Conservation (phyloP, 2,888 invertebrate genomes). For the Scaptomyza flava region DNA sequence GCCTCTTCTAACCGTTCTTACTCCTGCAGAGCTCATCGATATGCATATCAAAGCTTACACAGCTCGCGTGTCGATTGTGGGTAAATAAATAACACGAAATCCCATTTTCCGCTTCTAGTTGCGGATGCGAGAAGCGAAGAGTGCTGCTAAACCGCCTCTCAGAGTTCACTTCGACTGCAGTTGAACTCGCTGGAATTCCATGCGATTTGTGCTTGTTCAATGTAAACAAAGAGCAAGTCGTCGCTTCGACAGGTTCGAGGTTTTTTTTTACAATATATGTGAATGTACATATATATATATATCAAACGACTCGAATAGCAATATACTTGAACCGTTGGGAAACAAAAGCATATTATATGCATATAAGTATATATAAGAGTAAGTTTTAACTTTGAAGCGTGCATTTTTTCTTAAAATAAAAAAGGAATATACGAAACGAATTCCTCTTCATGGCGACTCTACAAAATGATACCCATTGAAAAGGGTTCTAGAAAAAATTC, state of each 20-base stretch:
- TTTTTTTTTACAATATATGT: conserved; percentile 4
- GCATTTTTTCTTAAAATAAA: conserved; percentile 22
- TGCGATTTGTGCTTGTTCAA: conserved; percentile 71
- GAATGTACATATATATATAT: conserved; percentile 44
- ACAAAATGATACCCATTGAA: neutral
- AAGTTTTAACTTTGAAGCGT: conserved; percentile 37
- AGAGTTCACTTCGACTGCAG: conserved; percentile 62
- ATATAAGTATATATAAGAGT: no score
- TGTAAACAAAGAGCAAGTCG: conserved; percentile 43
- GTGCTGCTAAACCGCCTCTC: conserved; percentile 1
- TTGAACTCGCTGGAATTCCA: conserved; percentile 52
- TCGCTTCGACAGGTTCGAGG: conserved; percentile 44
- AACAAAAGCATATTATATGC: conserved; percentile 23
- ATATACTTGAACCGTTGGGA: conserved; percentile 25
- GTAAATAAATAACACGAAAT: conserved; percentile 78
- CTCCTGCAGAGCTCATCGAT: conserved; percentile 57
- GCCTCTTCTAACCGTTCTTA: neutral
- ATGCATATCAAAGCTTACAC: conserved; percentile 69
- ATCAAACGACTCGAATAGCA: conserved; percentile 55
- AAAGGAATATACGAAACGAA: no score
- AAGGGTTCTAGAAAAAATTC: neutral
- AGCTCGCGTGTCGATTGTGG: conserved; percentile 77
- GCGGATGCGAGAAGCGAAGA: conserved; percentile 9
- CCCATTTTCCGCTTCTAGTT: conserved; percentile 63
- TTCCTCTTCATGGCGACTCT: no score